Conservation (phyloP, 1,140 invertebrate species). For the Papilio dardanus region DNA sequence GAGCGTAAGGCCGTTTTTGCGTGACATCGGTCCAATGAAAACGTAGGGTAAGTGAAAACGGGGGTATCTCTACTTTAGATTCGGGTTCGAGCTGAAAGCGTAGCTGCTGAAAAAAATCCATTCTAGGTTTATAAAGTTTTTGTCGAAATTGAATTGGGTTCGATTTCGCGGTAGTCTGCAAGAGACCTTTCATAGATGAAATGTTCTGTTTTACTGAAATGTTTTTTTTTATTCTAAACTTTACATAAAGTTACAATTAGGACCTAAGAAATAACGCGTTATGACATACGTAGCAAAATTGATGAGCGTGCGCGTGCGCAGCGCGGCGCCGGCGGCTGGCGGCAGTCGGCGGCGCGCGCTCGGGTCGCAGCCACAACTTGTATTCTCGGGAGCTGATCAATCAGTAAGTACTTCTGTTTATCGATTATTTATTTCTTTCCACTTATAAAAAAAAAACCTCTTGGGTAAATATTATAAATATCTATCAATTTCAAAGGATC, state of each 20-base stretch:
- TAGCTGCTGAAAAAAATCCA: not conserved
- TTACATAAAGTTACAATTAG: not conserved
- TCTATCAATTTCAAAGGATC: not conserved
- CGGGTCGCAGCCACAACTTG: not conserved
- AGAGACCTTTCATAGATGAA: not conserved
- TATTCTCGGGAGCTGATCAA: not conserved
- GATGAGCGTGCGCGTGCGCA: not conserved
- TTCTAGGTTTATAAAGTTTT: not conserved
- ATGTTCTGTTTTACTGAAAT: too few species aligned
- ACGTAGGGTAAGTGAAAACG: too few species aligned
- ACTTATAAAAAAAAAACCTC: not conserved
- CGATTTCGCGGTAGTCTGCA: not conserved
- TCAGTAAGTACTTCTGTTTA: not conserved
- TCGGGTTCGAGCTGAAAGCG: too few species aligned
- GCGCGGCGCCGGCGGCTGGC: not conserved
- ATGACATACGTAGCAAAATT: slow-evolving; percentile 2
- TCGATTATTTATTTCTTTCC: not conserved
- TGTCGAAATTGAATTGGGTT: not conserved
- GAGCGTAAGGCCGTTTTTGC: too few species aligned
- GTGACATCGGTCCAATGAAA: too few species aligned
- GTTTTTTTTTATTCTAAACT: not conserved
- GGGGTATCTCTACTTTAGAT: too few species aligned
- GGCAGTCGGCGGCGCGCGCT: not conserved
- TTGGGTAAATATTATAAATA: not conserved
- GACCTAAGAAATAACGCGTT: not conserved